Conservation (phyloP, 2,888 invertebrate genomes). For the Marronus borbonicus region DNA sequence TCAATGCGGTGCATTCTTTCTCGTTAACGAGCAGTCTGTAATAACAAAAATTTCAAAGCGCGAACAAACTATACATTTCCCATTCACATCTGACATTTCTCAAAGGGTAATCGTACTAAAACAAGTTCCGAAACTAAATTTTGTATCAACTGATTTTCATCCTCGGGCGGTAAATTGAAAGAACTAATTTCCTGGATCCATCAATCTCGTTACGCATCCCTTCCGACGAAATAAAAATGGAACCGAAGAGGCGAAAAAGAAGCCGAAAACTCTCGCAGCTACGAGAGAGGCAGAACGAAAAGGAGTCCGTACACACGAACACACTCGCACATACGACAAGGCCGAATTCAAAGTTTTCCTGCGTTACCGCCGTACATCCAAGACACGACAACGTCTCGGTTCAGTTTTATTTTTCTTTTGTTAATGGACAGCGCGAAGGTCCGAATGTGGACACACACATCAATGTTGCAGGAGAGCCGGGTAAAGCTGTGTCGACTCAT, state of each 20-base stretch:
- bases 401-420: constrained; percentile 61
- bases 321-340: neutral
- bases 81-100: no score
- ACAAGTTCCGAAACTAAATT: constrained; percentile 1
- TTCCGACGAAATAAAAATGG: constrained; percentile 32
- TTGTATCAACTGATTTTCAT: constrained; percentile 48
- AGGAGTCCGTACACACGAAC: constrained; percentile 16
- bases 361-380: constrained; percentile 14
- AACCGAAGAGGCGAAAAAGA: constrained; percentile 3
- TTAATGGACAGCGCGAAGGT: constrained; percentile 53
- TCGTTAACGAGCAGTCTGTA: neutral
- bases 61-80: no score
- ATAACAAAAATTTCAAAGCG: no score
- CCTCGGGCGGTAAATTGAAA: constrained; percentile 52
- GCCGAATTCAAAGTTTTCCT: constrained; percentile 19
- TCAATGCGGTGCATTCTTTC: neutral
- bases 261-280: constrained; percentile 33
- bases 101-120: neutral
- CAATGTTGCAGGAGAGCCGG: constrained; percentile 63
- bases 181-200: constrained; percentile 55
- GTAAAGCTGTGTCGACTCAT: constrained; percentile 56
- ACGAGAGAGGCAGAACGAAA: constrained; percentile 35
- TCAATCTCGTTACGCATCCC: constrained; percentile 45
- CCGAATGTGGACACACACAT: constrained; percentile 63
- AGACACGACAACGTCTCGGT: constrained; percentile 33